Conservation (phyloP, 37 sponge, comb jelly and placozoan species). For the Oscarella lobularis region DNA sequence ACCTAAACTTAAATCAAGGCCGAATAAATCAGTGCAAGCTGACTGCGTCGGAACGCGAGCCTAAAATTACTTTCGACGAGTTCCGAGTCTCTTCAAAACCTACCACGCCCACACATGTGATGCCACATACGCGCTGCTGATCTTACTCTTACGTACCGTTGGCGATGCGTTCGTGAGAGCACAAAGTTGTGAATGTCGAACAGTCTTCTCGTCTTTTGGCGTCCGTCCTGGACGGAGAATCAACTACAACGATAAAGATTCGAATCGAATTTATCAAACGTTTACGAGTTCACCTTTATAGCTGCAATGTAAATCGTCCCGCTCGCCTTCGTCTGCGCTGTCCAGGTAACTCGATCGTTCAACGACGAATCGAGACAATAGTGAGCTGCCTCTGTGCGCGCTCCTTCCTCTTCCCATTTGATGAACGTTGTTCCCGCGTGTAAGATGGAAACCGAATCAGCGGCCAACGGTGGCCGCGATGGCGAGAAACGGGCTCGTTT, state of each 20-base stretch:
- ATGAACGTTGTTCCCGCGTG: neutral
- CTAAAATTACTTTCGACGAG: too few species aligned
- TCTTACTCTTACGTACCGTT: neutral
- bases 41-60: too few species aligned
- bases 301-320: constrained; percentile 4
- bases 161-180: too few species aligned
- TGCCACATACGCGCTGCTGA: neutral
- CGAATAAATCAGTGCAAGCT: too few species aligned
- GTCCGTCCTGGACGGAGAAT: constrained; percentile 17
- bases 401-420: neutral
- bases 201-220: constrained; percentile 20
- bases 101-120: neutral
- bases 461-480: too few species aligned
- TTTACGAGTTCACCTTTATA: neutral
- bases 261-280: too few species aligned
- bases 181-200: constrained; percentile 9
- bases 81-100: too few species aligned
- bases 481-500: too few species aligned
- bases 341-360: constrained; percentile 5
- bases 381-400: neutral
- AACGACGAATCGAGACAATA: too few species aligned
- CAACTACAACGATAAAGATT: too few species aligned
- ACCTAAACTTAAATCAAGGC: too few species aligned
- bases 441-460: too few species aligned
- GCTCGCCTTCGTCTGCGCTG: neutral